Evolutionary conservation across 2,888 invertebrate genomes (phyloP), one percentile per base, ranked within the genome.

Genomic region (Parnassius apollo): DNA sequence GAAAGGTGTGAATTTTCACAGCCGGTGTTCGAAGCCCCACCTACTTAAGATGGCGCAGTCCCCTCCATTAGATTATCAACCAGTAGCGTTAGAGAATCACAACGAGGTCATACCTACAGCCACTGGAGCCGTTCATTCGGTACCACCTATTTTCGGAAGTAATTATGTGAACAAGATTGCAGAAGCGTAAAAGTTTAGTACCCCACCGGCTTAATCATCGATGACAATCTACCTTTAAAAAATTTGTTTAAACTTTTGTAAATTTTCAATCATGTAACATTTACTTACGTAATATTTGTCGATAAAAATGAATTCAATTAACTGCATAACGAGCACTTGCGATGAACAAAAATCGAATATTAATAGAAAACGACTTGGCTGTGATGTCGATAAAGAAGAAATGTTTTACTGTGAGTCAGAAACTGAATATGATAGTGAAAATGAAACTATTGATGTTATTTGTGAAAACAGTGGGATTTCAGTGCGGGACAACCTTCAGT

Each of bases 1-100:
- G 90, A 90, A 91, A 91, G 91, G 91, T 91, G 91, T 90, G 89
- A 91, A 91, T 87, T 87, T 89, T 91, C 91, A 83, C 91, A 91
- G 87, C 82, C 85, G 80, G 79, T 75, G 75, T 76, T 70, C 55
- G 75, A 77, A 68, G 87, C 91, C 76, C 87, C 91, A 81, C 91
- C 91, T 81, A 79, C 86, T 82, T 78, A 91, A 89, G 85, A 91
- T 91, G 91, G 91, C 89, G 88, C 77, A 75, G 81, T 82, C 88
- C 91, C 91, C 83, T 77, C 91, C 82, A 77, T 65, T 50, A 52
- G 62, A 49, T 62, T 65, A 75, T 66, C 77, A 83, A 77, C 91
- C 91, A 91, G 87, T 91, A 85, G 82, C 88, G 80, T 76, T 71
- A 68, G 75, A 83, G 88, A 65, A 82, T 78, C 78, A 75, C 76